Conservation (phyloP, 2,888 invertebrate genomes). For the Steinernema carpocapsae region DNA sequence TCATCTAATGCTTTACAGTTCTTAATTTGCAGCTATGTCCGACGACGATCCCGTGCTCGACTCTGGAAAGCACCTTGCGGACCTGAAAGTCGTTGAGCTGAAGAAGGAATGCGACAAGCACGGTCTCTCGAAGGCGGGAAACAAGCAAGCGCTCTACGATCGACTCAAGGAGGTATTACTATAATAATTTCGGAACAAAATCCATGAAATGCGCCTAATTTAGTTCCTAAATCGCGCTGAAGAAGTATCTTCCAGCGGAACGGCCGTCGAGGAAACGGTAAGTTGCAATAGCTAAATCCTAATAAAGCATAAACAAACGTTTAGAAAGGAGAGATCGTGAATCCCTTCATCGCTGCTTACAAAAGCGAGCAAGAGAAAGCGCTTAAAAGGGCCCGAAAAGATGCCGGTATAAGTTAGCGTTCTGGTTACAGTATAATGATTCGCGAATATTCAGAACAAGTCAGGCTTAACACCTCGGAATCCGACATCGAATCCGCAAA, state of each 20-base stretch:
- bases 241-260: conserved; percentile 14
- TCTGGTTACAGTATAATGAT: not conserved
- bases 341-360: conserved; percentile 45
- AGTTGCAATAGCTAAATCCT: not conserved
- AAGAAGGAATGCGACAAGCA: conserved; percentile 55
- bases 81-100: conserved; percentile 59
- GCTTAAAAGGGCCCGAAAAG: conserved; percentile 31
- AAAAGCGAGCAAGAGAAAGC: conserved; percentile 43
- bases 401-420: not conserved
- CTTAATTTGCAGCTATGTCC: conserved; percentile 14
- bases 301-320: not conserved
- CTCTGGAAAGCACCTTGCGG: conserved; percentile 50
- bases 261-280: not conserved
- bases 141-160: conserved; percentile 58
- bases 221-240: conserved; percentile 16
- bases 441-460: not conserved
- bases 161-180: conserved; percentile 49
- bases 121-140: conserved; percentile 55
- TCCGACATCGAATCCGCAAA: conserved; percentile 16
- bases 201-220: not conserved
- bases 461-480: conserved; percentile 6
- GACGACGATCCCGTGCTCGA: conserved; percentile 38
- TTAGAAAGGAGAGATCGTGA: conserved; percentile 34
- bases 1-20: not conserved
- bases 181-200: not conserved